Conservation (phyloP, 2,113 vertebrate genomes). For the Eretmochelys imbricata region DNA sequence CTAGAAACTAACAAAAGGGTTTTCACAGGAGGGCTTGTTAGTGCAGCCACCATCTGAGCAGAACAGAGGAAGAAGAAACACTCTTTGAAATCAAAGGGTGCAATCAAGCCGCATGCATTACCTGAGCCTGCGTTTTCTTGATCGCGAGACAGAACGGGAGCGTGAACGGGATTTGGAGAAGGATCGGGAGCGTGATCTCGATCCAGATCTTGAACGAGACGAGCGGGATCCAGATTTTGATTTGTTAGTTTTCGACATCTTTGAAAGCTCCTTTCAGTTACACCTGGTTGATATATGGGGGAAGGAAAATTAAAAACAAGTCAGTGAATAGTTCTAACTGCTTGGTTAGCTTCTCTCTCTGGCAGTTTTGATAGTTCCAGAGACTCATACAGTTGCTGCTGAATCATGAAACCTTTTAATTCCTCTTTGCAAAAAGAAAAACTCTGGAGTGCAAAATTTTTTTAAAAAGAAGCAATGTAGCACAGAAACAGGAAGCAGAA, state of each 20-base stretch:
- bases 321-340: neutral
- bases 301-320: slow-evolving; percentile 21
- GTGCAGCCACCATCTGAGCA: neutral
- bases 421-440: neutral
- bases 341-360: neutral
- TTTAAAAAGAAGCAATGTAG: neutral
- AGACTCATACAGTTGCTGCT: neutral
- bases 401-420: neutral
- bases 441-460: neutral
- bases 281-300: slow-evolving; percentile 52
- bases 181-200: slow-evolving; percentile 90
- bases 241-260: slow-evolving; percentile 94
- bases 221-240: slow-evolving; percentile 92
- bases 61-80: neutral
- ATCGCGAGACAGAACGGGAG: slow-evolving; percentile 91
- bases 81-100: neutral
- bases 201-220: slow-evolving; percentile 89
- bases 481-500: neutral
- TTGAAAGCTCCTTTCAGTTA: slow-evolving; percentile 70
- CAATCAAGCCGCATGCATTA: slow-evolving; percentile 62
- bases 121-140: slow-evolving; percentile 93
- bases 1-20: neutral
- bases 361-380: neutral
- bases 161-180: slow-evolving; percentile 90
- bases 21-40: neutral